These are phyloP conservation scores for Microcebus griseorufus DNA, from an alignment of 2,113 vertebrate genomes.

Conservation along the genomic window DNA sequence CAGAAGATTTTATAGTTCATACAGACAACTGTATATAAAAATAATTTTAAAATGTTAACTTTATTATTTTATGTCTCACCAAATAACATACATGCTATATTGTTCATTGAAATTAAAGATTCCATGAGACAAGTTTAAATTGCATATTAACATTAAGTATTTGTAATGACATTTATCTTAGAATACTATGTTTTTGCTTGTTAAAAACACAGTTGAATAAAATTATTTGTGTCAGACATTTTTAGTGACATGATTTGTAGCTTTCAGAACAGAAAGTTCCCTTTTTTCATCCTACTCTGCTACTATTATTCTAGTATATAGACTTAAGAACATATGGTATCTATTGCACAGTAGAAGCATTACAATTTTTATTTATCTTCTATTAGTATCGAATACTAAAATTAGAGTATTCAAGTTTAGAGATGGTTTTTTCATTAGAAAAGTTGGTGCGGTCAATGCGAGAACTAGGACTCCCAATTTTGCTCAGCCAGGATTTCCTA, in stretches of 20 bases:
- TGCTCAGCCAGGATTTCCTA: constrained; percentile 93
- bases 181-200: constrained; percentile 28
- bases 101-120: constrained; percentile 58
- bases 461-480: constrained; percentile 92
- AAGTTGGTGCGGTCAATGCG: constrained; percentile 90
- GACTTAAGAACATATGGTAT: constrained; percentile 33
- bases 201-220: constrained; percentile 52
- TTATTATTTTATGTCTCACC: constrained; percentile 43
- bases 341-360: constrained; percentile 2
- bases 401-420: constrained; percentile 89
- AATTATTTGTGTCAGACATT: constrained; percentile 16
- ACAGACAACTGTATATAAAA: not conserved
- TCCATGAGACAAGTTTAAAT: constrained; percentile 53
- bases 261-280: constrained; percentile 53
- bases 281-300: constrained; percentile 38
- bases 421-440: constrained; percentile 90
- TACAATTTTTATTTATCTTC: not conserved
- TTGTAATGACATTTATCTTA: constrained; percentile 47
- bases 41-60: constrained; percentile 50
- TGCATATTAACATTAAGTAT: constrained; percentile 44
- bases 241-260: constrained; percentile 36
- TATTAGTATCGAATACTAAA: constrained; percentile 92
- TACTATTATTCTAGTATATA: constrained; percentile 9
- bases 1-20: constrained; percentile 31
- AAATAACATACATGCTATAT: constrained; percentile 58